Conservation (phyloP, 1,140 invertebrate genomes). For the Drosophila tristis region DNA sequence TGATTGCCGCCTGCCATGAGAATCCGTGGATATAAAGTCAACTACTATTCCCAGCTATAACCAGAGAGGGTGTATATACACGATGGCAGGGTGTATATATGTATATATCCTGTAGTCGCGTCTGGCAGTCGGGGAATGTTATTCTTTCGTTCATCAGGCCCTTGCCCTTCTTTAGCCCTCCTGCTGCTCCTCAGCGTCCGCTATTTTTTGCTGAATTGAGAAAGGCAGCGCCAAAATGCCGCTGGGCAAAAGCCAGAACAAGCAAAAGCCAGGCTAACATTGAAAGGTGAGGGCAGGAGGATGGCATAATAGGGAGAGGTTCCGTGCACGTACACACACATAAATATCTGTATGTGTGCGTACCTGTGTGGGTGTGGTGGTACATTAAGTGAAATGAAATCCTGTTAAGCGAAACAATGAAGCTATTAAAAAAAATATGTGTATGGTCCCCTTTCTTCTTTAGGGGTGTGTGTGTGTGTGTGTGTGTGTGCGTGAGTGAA, state of each 20-base stretch:
- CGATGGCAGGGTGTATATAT: background rate
- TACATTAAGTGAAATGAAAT: slow-evolving; percentile 80
- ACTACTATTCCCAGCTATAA: slow-evolving; percentile 19
- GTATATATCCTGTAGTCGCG: slow-evolving; percentile 25
- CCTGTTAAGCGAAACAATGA: slow-evolving; percentile 79
- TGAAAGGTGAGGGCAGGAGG: slow-evolving; percentile 40
- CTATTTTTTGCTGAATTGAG: slow-evolving; percentile 52
- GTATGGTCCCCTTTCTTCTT: slow-evolving; percentile 7
- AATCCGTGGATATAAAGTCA: slow-evolving; percentile 53
- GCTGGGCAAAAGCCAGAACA: slow-evolving; percentile 65
- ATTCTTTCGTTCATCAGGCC: slow-evolving; percentile 45
- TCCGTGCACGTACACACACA: slow-evolving; percentile 19
- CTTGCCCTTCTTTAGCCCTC: background rate
- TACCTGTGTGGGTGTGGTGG: slow-evolving; percentile 30
- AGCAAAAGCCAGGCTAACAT: slow-evolving; percentile 54
- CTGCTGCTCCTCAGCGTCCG: slow-evolving; percentile 18
- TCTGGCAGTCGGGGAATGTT: slow-evolving; percentile 47
- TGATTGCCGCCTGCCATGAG: slow-evolving; percentile 53
- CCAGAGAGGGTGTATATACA: slow-evolving; percentile 3
- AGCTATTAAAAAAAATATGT: slow-evolving; percentile 75
- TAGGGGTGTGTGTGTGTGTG: background rate
- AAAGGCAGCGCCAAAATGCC: slow-evolving; percentile 68
- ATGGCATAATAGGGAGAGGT: slow-evolving; percentile 11
- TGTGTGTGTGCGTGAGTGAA: slow-evolving; percentile 1
- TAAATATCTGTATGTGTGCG: background rate